phyloP scores from a whole-genome alignment of 2,888 invertebrate species.

The Pycnomerus fuliginosus region DNA sequence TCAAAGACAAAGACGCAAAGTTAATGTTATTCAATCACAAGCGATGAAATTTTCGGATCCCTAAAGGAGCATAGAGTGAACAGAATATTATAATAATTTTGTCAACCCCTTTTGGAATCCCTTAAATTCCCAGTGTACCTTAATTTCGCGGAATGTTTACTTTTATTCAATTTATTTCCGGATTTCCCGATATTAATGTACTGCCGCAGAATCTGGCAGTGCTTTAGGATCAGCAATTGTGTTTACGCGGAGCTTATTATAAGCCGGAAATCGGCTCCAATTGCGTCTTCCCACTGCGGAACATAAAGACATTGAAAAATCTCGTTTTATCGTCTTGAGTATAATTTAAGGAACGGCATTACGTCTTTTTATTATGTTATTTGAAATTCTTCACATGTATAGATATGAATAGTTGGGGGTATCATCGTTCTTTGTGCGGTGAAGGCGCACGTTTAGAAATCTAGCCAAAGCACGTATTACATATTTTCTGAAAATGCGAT shows the following conservation, averaged over 20 bases:
- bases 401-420: slow-evolving; percentile 34
- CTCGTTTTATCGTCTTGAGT: slow-evolving; percentile 15
- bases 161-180: slow-evolving; percentile 20
- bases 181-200: slow-evolving; percentile 13
- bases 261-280: neutral
- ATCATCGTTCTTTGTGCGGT: slow-evolving; percentile 29
- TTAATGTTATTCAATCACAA: slow-evolving; percentile 19
- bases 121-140: slow-evolving; percentile 19
- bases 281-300: neutral
- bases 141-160: slow-evolving; percentile 14
- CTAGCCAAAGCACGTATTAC: slow-evolving; percentile 30
- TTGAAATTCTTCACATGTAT: slow-evolving; percentile 30
- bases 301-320: slow-evolving; percentile 19
- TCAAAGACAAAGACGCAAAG: slow-evolving; percentile 20
- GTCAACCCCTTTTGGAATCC: slow-evolving; percentile 18
- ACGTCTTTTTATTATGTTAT: slow-evolving; percentile 24
- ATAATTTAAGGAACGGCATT: slow-evolving; percentile 16
- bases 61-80: slow-evolving; percentile 15
- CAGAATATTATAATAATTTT: slow-evolving; percentile 20
- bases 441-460: slow-evolving; percentile 27
- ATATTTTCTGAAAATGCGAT: slow-evolving; percentile 32
- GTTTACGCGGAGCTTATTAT: too few species aligned
- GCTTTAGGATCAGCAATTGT: slow-evolving; percentile 1
- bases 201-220: neutral
- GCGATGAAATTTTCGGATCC: slow-evolving; percentile 12